These are phyloP conservation scores for Brachylomia viminalis DNA, from an alignment of 2,888 invertebrate species.

Conservation along the genomic window DNA sequence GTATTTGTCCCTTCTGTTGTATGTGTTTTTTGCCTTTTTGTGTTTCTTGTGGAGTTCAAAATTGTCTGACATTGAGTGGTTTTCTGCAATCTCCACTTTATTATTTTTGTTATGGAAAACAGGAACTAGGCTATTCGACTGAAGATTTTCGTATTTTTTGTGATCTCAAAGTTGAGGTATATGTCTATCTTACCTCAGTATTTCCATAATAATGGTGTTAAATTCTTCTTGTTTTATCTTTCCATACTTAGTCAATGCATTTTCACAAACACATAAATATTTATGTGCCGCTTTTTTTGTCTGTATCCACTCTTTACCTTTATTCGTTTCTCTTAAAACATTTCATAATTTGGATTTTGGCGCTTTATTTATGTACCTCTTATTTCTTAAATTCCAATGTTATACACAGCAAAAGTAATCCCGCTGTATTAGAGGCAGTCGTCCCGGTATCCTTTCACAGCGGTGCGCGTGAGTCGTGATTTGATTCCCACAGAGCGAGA, in stretches of 20 bases:
- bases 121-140: too few species aligned
- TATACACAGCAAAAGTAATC: constrained; percentile 58
- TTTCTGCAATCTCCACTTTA: not conserved
- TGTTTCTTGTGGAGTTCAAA: constrained; percentile 8
- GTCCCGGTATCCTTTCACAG: constrained; percentile 84
- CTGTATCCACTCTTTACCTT: not conserved
- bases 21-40: not conserved
- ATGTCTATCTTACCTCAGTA: not conserved
- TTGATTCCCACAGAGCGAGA: constrained; percentile 88
- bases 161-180: not conserved
- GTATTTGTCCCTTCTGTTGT: not conserved
- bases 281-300: not conserved
- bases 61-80: not conserved
- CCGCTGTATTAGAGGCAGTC: constrained; percentile 74
- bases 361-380: not conserved
- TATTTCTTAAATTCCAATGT: not conserved
- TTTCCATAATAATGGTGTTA: not conserved
- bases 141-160: too few species aligned
- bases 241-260: not conserved
- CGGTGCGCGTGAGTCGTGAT: constrained; percentile 88
- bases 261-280: not conserved
- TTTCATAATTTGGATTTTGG: not conserved
- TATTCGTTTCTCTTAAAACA: not conserved
- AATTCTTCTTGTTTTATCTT: not conserved
- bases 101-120: not conserved